Evolutionary conservation across 2,797 vertebrate genomes (phyloP), one percentile per base, ranked within the genome.

Genomic region (Molossus molossus): DNA sequence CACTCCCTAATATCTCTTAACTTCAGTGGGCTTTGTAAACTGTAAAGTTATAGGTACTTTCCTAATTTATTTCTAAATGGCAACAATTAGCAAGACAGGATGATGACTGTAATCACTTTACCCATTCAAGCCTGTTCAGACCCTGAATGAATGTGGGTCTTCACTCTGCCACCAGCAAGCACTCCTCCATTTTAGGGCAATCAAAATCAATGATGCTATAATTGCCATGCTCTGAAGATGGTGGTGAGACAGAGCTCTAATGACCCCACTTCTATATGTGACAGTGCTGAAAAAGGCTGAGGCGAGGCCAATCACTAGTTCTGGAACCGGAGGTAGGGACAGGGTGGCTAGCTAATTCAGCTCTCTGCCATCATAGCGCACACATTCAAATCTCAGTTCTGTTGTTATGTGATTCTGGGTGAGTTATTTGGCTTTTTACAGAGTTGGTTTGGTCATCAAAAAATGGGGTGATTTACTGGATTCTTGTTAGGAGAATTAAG

Each of bases 391-490:
- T 87, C 48, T 81, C n/a, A 70, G 12, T 77, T 90, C 37, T 55
- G 6, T 57, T 14, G 40, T 37, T 82, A 25, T 67, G 50, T 62
- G 29, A 80, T 53, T 20, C 37, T 57, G 21, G 7, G 4, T n/a
- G 87, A 77, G 11, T 62, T 81, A 87, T 2, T 45, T 62, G 65
- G 29, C 65, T 67, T n/a, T 15, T 67, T 67, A 67, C 93, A 91
- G 70, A 70, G 14, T 72, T 92, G 25, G n/a, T 81, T 89, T 91
- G 58, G 5, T 75, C 86, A 93, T 87, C 67, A 65, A 10, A 93
- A 81, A 91, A 83, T 60, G 17, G 27, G 4, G 8, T 14, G 9
- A 23, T 65, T 93, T 33, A 21, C 1, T 86, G 29, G 40, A 33
- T 80, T 85, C 21, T 27, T 70, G 20, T 80, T 60, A 25, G 90